phyloP scores from a whole-genome alignment of 1,140 invertebrate genomes.

The Zaprionus inermis region DNA sequence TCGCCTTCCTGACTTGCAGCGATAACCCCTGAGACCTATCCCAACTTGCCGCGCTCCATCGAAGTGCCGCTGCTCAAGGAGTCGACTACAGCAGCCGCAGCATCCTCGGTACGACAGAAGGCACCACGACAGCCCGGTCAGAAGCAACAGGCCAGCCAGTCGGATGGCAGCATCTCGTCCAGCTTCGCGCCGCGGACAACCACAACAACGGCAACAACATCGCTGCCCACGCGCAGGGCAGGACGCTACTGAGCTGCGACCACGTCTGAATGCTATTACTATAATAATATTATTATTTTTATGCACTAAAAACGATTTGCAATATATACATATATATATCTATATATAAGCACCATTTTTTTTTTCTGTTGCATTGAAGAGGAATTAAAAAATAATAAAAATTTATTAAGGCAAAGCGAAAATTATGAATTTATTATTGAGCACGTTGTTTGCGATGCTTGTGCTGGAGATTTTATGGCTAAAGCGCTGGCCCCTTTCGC shows the following conservation, averaged over 20 bases:
- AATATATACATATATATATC: slow-evolving; percentile 20
- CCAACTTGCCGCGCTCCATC: slow-evolving; percentile 78
- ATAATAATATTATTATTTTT: slow-evolving; percentile 63
- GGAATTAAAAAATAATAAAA: slow-evolving; percentile 81
- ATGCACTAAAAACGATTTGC: slow-evolving; percentile 50
- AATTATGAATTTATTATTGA: slow-evolving; percentile 81
- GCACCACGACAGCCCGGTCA: slow-evolving; percentile 8
- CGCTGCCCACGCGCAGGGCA: slow-evolving; percentile 39
- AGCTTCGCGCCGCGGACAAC: neutral
- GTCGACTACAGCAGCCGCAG: slow-evolving; percentile 1
- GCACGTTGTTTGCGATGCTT: slow-evolving; percentile 30
- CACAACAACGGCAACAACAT: slow-evolving; percentile 23
- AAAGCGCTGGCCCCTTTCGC: slow-evolving; percentile 20
- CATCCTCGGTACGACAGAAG: slow-evolving; percentile 7
- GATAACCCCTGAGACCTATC: slow-evolving; percentile 74
- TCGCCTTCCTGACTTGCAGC: slow-evolving; percentile 48
- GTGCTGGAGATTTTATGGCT: slow-evolving; percentile 46
- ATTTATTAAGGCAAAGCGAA: slow-evolving; percentile 77
- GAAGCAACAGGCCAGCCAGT: neutral
- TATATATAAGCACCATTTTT: too few species aligned
- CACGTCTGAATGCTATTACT: slow-evolving; percentile 31
- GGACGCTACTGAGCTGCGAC: slow-evolving; percentile 47
- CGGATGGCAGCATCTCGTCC: neutral
- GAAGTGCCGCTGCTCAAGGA: slow-evolving; percentile 66
- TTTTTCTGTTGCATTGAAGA: slow-evolving; percentile 56